A percentile compares a stretch with the other conserved stretches of the same genome.
phyloP scores from a whole-genome alignment of 2,888 invertebrate genomes.

The Formica aserva region DNA sequence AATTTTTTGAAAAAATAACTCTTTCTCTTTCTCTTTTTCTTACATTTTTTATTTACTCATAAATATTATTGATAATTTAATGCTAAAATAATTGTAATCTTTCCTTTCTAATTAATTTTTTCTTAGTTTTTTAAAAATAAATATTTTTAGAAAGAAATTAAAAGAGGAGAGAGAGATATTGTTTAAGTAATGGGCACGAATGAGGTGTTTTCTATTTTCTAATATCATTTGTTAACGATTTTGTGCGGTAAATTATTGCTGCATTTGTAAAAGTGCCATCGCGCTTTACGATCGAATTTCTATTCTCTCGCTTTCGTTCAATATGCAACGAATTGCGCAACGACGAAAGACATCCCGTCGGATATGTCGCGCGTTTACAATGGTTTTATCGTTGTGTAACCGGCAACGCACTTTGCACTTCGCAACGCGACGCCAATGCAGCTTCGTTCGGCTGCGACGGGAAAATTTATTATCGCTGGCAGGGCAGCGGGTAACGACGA shows the following conservation, averaged over 20 bases:
- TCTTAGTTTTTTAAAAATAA: not conserved
- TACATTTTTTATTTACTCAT: not conserved
- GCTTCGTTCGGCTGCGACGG: not conserved
- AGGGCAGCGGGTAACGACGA: constrained; percentile 56
- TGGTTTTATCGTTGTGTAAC: constrained; percentile 55
- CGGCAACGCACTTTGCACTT: constrained; percentile 38
- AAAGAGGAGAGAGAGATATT: not conserved
- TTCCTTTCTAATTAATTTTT: not conserved
- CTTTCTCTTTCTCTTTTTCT: not conserved
- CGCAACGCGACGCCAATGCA: constrained; percentile 30
- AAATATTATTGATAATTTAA: not conserved
- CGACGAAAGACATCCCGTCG: constrained; percentile 14
- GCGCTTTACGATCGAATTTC: not conserved
- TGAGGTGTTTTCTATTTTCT: not conserved
- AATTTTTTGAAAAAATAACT: not conserved
- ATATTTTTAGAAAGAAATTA: not conserved
- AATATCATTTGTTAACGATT: not conserved
- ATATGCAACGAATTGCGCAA: constrained; percentile 14
- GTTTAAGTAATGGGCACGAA: not conserved
- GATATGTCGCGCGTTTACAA: constrained; percentile 47
- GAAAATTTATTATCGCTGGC: constrained; percentile 67
- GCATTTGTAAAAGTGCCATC: not conserved
- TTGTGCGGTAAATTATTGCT: not conserved
- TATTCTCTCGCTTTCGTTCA: constrained; percentile 8
- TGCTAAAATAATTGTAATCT: not conserved